Conservation (phyloP, 2,888 invertebrate species). For the Thera britannica region DNA sequence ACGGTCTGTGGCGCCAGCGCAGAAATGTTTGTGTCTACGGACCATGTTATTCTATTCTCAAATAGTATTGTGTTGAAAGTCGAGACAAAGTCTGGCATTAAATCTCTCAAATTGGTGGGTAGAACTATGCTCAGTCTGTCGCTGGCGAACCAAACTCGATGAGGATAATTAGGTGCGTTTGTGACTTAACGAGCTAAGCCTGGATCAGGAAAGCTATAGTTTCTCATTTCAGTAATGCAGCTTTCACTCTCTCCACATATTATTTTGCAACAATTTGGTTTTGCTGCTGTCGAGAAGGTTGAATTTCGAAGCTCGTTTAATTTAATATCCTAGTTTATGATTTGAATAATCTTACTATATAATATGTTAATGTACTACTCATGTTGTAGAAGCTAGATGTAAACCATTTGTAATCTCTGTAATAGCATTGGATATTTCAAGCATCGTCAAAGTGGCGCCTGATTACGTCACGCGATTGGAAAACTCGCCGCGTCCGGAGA, state of each 20-base stretch:
- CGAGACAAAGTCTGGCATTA: conserved; percentile 37
- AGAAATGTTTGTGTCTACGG: conserved; percentile 43
- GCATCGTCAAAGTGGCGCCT: conserved; percentile 72
- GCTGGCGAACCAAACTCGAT: conserved; percentile 30
- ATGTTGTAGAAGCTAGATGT: conserved; percentile 35
- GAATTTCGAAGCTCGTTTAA: conserved; percentile 7
- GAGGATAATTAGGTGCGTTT: conserved; percentile 35
- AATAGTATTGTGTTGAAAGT: conserved; percentile 43
- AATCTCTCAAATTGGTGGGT: conserved; percentile 40
- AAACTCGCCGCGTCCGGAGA: conserved; percentile 68
- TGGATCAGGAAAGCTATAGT: conserved; percentile 24
- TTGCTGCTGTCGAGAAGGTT: conserved; percentile 3
- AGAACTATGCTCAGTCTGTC: conserved; percentile 28
- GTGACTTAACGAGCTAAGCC: conserved; percentile 21
- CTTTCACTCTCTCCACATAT: conserved; percentile 25
- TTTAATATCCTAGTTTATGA: conserved; percentile 28
- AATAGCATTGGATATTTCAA: conserved; percentile 45
- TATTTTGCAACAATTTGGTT: conserved; percentile 23
- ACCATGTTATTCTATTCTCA: conserved; percentile 40
- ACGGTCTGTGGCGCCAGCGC: conserved; percentile 42
- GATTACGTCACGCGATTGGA: conserved; percentile 78
- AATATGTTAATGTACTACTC: conserved; percentile 25
- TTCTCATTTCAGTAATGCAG: conserved; percentile 27
- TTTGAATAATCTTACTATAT: conserved; percentile 26
- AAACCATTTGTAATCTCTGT: conserved; percentile 49